Evolutionary conservation across 2,888 invertebrate genomes (phyloP).

Genomic region (Netelia melanura): DNA sequence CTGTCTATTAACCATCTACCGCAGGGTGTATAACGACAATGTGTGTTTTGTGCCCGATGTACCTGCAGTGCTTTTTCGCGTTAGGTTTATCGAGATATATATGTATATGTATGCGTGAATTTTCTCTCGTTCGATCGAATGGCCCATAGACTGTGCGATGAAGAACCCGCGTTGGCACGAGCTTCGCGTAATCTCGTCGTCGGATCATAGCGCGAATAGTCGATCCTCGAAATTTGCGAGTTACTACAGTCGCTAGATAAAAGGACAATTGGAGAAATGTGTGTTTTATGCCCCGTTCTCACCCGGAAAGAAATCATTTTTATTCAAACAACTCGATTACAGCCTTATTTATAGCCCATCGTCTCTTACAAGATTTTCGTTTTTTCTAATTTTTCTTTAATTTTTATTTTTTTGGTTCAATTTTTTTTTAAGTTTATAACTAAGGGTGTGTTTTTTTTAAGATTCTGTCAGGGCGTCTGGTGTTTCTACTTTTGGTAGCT

Average conservation of each 20-base stretch:
- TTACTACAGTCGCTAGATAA: conserved; percentile 16
- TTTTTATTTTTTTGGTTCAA: not conserved
- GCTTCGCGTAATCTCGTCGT: conserved; percentile 27
- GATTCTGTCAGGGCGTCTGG: not conserved
- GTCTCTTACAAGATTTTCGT: no score
- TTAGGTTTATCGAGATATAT: conserved; percentile 50
- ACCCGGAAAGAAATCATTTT: not conserved
- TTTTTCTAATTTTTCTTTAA: no score
- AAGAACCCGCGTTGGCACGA: not conserved
- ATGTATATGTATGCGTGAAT: conserved; percentile 24
- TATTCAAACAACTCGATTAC: not conserved
- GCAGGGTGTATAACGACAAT: conserved; percentile 35
- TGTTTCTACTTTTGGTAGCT: conserved; percentile 19
- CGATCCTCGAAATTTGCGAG: conserved; percentile 18
- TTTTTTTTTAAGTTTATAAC: not conserved
- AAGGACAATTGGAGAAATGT: not conserved
- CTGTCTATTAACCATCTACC: conserved; percentile 59
- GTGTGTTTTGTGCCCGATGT: not conserved
- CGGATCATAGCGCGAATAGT: conserved; percentile 21
- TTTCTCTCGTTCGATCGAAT: conserved; percentile 58
- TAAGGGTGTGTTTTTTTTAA: not conserved
- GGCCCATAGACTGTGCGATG: conserved; percentile 35
- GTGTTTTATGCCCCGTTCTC: not conserved
- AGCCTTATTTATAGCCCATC: no score
- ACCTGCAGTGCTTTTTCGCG: conserved; percentile 30